These are phyloP conservation scores for Carcharodon carcharias DNA, from an alignment of 2,797 vertebrate species.

Conservation along the genomic window DNA sequence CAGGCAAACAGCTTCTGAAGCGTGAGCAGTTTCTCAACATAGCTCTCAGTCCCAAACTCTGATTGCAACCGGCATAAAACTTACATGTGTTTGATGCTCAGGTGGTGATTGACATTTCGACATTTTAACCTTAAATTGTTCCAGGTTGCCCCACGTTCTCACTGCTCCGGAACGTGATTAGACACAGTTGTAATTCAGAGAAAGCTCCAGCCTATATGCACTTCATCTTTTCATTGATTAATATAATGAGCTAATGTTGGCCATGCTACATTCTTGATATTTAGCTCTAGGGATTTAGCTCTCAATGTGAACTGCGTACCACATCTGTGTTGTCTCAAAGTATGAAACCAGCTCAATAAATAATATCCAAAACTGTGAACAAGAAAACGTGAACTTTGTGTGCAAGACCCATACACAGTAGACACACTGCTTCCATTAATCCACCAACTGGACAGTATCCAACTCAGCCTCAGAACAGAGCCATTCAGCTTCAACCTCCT, in stretches of 20 bases:
- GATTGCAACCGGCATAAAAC: background rate
- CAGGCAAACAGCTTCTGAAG: background rate
- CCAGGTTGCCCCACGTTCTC: background rate
- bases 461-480: background rate
- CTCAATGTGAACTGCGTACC: background rate
- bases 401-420: background rate
- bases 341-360: background rate
- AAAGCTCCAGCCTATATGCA: background rate
- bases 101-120: background rate
- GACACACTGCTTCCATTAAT: background rate
- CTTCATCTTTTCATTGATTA: background rate
- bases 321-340: background rate
- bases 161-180: background rate
- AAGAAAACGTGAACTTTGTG: background rate
- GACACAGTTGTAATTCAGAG: background rate
- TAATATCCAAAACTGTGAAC: background rate
- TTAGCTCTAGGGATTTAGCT: background rate
- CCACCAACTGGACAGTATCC: no score
- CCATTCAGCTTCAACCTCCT: background rate
- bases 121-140: background rate
- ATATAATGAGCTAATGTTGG: background rate
- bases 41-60: background rate
- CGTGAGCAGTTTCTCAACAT: background rate
- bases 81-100: background rate
- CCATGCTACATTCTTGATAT: background rate